Evolutionary conservation across 2,797 vertebrate species (phyloP), one percentile per base, ranked within the genome.

Genomic region (Anisognathus igniventris): DNA sequence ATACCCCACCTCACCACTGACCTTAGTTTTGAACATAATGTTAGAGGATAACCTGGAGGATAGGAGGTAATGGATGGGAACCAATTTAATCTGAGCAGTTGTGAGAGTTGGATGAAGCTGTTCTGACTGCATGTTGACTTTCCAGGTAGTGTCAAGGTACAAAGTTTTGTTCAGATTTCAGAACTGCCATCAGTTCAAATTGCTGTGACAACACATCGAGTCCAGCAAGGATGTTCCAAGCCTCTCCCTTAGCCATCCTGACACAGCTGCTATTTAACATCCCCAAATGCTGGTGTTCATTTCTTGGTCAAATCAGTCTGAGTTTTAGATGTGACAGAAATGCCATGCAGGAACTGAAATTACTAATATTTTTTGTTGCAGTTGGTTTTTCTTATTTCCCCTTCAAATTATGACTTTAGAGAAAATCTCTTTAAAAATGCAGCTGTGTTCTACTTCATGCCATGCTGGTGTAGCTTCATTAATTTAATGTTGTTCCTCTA

Each of bases 71-170:
- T 95, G 92, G 81, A 65, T 79, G 42, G 86, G 93, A 96, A 86
- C 51, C 97, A 96, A 95, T 93, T 79, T 82, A 94, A 88, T 78
- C 76, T 88, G 94, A 97, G 76, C 61, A 68, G 73, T 90, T 86
- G 88, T 54, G 87, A 93, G 86, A 8, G 6, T 57, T 76, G 74
- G 83, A 64, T 93, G 91, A 95, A 96, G 81, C 45, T 88, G 70
- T 92, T 95, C 78, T 95, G 95, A 94, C 91, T 96, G 88, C 76
- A 62, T 86, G 60, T 78, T 91, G 82, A 67, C 70, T 94, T 90
- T 86, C 78, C 76, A 93, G 84, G 71, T 94, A 81, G 81, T 73
- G 80, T 86, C 86, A 95, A 91, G 85, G 78, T 78, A 74, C 33
- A 39, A 92, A 94, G 86, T 92, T 93, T 91, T 93, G 73, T 92